A percentile compares a stretch with the other conserved stretches of the same genome.
Evolutionary conservation across 1,140 invertebrate species (phyloP).

Genomic region (Thaumetopoea pityocampa): DNA sequence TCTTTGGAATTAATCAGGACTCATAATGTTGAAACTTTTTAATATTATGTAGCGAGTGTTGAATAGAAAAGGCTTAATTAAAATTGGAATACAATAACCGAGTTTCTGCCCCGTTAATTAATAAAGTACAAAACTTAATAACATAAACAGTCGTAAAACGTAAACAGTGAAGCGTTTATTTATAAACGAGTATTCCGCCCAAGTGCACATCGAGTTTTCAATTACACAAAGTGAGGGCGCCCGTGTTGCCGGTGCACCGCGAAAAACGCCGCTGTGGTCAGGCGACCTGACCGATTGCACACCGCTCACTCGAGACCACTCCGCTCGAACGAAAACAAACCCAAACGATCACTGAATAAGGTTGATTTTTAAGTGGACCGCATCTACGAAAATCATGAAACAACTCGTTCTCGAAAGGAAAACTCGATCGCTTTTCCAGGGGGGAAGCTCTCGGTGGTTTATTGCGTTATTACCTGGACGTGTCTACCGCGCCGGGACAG

Average conservation of each 20-base stretch:
- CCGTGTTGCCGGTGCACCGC: slow-evolving; percentile 46
- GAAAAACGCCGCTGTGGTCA: slow-evolving; percentile 61
- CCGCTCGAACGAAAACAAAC: slow-evolving; percentile 35
- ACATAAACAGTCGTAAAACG: not conserved
- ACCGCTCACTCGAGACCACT: slow-evolving; percentile 28
- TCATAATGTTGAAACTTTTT: no score
- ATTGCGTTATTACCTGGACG: slow-evolving; percentile 76
- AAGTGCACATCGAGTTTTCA: slow-evolving; percentile 73
- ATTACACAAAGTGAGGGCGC: slow-evolving; percentile 72
- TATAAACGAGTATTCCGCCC: slow-evolving; percentile 54
- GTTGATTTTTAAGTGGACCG: slow-evolving; percentile 36
- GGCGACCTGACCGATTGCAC: slow-evolving; percentile 49
- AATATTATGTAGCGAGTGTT: no score
- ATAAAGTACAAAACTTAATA: not conserved
- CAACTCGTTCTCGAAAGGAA: slow-evolving; percentile 66
- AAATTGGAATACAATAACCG: no score
- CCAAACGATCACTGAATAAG: slow-evolving; percentile 44
- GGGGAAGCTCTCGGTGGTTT: slow-evolving; percentile 72
- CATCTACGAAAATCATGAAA: slow-evolving; percentile 42
- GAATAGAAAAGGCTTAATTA: no score
- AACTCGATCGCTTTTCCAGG: slow-evolving; percentile 72
- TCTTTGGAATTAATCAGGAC: no score
- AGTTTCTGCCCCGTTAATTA: no score
- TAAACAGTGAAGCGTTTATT: slow-evolving; percentile 50
- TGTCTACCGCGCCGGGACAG: slow-evolving; percentile 62